phyloP scores from a whole-genome alignment of 2,113 vertebrate species.

The Emberiza fucata region DNA sequence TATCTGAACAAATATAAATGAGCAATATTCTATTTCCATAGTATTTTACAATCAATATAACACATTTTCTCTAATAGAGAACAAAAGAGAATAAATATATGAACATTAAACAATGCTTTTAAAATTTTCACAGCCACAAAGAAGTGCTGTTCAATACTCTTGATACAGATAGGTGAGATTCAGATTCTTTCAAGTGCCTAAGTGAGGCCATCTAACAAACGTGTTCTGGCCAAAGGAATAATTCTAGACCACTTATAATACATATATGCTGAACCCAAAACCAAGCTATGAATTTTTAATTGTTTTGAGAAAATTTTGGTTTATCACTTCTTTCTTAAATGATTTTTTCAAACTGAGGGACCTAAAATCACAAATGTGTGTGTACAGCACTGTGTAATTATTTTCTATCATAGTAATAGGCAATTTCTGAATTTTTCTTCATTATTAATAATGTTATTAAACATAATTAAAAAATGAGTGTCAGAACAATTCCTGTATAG shows the following conservation, averaged over 20 bases:
- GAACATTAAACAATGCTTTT: not conserved
- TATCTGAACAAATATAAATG: not conserved
- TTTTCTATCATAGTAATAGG: not conserved
- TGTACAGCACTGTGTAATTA: not conserved
- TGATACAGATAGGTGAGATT: not conserved
- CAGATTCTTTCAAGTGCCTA: not conserved
- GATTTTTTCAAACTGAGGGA: not conserved
- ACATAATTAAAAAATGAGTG: not conserved
- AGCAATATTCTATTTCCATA: not conserved
- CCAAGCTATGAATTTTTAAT: not conserved
- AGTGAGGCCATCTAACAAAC: not conserved
- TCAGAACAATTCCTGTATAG: not conserved
- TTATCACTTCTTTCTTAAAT: not conserved
- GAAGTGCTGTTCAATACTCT: not conserved
- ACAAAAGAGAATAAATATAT: not conserved
- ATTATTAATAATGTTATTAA: conserved; percentile 1
- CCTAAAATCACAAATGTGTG: not conserved
- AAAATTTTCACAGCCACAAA: not conserved
- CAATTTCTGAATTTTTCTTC: not conserved
- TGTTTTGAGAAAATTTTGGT: not conserved
- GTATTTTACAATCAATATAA: not conserved
- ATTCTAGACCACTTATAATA: not conserved
- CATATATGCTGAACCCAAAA: not conserved
- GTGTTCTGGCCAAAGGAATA: not conserved
- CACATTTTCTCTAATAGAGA: not conserved